Evolutionary conservation across 2,888 invertebrate species (phyloP).

Genomic region (Lysandra bellargus): DNA sequence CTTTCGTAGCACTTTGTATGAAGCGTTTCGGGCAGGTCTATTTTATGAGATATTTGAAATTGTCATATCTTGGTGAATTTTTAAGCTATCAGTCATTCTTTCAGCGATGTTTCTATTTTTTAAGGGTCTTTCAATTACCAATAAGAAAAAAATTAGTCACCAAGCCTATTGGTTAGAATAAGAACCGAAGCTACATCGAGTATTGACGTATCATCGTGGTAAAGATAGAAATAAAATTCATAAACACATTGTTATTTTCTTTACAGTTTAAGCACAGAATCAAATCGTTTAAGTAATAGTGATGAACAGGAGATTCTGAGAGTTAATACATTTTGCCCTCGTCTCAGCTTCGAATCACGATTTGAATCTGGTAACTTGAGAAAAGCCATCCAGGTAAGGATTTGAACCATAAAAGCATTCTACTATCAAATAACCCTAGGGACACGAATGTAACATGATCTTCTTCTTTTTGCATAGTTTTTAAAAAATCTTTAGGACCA

Average conservation of each 20-base stretch:
- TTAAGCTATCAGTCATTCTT: too few species aligned
- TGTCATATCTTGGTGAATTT: too few species aligned
- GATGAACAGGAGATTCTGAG: constrained; percentile 76
- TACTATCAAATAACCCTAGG: constrained; percentile 3
- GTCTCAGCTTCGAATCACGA: constrained; percentile 88
- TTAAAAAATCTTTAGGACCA: background rate
- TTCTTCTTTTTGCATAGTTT: background rate
- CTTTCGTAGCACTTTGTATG: too few species aligned
- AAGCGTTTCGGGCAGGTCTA: too few species aligned
- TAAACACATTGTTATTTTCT: background rate
- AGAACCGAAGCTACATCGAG: too few species aligned
- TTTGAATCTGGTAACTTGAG: constrained; percentile 93
- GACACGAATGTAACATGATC: background rate
- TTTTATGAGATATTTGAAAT: too few species aligned
- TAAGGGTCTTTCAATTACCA: too few species aligned
- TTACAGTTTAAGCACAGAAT: constrained; percentile 59
- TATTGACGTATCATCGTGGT: too few species aligned
- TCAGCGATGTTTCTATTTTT: too few species aligned
- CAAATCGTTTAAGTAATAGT: constrained; percentile 63
- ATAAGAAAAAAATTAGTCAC: too few species aligned
- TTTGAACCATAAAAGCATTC: constrained; percentile 13
- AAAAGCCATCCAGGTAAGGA: constrained; percentile 86
- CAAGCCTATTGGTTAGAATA: too few species aligned
- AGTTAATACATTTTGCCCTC: constrained; percentile 62
- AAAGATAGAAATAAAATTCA: too few species aligned